Conservation (phyloP, 2,113 vertebrate species). For the Daubentonia madagascariensis region DNA sequence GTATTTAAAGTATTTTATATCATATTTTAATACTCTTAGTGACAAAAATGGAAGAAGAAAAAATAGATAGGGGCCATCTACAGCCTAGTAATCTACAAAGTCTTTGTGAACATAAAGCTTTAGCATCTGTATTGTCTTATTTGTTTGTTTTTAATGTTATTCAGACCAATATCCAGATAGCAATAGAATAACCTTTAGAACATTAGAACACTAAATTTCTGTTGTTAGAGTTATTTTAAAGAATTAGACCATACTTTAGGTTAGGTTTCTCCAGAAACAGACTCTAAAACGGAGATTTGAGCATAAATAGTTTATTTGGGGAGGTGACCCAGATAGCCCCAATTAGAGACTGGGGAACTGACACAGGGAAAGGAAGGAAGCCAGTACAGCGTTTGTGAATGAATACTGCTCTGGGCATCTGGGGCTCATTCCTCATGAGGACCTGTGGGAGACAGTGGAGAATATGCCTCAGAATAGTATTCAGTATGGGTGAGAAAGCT, state of each 20-base stretch:
- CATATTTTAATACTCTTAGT: neutral
- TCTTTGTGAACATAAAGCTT: neutral
- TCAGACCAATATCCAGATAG: neutral
- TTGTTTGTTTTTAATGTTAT: neutral
- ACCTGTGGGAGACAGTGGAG: accelerated
- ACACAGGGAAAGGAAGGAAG: neutral
- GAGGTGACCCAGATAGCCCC: neutral
- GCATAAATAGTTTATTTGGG: neutral
- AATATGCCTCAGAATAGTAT: neutral
- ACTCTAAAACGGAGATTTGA: neutral
- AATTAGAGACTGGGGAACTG: neutral
- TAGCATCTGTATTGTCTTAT: neutral
- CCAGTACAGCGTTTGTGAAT: neutral
- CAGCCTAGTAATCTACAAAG: neutral
- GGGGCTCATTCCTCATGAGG: neutral
- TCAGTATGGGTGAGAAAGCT: neutral
- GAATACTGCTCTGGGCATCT: accelerated
- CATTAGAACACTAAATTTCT: neutral
- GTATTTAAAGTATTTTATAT: neutral
- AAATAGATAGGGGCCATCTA: neutral
- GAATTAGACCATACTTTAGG: neutral
- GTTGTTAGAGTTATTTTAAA: neutral
- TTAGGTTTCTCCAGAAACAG: neutral
- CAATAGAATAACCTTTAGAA: neutral
- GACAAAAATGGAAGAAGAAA: neutral